Evolutionary conservation across 2,113 vertebrate genomes (phyloP), one percentile per base, ranked within the genome.

Genomic region (Eptatretus burgeri): DNA sequence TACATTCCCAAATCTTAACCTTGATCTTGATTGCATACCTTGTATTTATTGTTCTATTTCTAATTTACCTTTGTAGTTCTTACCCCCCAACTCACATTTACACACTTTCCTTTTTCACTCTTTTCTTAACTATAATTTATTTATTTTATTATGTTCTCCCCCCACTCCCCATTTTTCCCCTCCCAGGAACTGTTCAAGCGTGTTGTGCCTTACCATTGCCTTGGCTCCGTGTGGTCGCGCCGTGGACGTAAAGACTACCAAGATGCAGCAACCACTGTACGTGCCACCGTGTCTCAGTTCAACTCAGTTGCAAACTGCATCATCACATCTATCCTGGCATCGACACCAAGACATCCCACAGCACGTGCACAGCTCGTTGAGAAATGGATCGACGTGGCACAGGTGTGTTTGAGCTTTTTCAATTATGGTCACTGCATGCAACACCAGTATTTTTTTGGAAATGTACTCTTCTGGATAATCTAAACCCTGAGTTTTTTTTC

Each of bases 141-240:
- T 63, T 63, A 13, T 7, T n/a, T n/a, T n/a, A n/a, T n/a, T n/a
- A n/a, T n/a, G n/a, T n/a, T n/a, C n/a, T n/a, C 10, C 16, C n/a
- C 13, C 13, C 51, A 16, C 53, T 20, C 64, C 49, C 63, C 51
- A 2, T 1, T 10, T 0, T 51, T 10, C 52, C 16, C 12, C 7
- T 41, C 66, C 12, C 74, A 88, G 84, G 76, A 79, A 27, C 77
- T 88, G 12, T 88, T 85, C 63, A 70, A 68, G 4, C 77, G 69
- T 62, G 79, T 86, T 66, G 71, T 76, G 1, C 76, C 78, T 1
- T 84, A 77, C 66, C 82, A 88, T 65, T 88, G 84, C 72, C 72
- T 86, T 70, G 84, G 83, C 65, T 82, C 81, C 1, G 72, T 86
- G 52, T 88, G 84, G 84, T 88, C 84, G 1, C 83, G 84, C 64